Conservation (phyloP, 2,113 vertebrate genomes). For the Catagonus wagneri region DNA sequence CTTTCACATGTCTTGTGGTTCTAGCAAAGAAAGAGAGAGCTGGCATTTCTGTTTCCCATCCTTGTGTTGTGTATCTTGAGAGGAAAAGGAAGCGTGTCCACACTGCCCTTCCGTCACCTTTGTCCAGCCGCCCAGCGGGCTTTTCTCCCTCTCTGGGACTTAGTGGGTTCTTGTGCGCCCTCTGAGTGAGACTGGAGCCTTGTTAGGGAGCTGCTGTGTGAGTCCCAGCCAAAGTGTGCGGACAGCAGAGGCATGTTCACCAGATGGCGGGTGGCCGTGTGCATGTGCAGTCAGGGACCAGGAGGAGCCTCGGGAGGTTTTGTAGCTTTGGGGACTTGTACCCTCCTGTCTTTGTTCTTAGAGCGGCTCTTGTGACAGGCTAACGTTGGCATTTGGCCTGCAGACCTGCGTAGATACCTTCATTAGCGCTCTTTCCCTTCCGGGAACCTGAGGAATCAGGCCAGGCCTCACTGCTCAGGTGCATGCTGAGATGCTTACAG, state of each 20-base stretch:
- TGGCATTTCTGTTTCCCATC: not conserved
- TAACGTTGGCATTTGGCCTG: not conserved
- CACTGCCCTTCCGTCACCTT: not conserved
- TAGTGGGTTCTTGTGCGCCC: not conserved
- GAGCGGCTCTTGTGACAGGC: not conserved
- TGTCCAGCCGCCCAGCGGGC: not conserved
- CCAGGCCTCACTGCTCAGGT: not conserved
- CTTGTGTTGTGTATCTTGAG: not conserved
- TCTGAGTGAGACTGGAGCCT: not conserved
- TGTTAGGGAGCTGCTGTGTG: not conserved
- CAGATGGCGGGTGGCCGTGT: not conserved
- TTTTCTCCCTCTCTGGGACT: not conserved
- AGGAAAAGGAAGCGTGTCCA: not conserved
- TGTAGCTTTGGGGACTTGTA: not conserved
- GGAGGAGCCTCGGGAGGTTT: not conserved
- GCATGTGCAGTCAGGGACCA: not conserved
- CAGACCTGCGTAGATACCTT: not conserved
- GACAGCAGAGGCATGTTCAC: not conserved
- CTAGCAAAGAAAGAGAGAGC: not conserved
- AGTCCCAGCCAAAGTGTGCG: not conserved
- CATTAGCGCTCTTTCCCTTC: not conserved
- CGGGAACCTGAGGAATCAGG: not conserved
- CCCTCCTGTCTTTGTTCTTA: not conserved
- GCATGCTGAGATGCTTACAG: not conserved
- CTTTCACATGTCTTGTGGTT: not conserved